Conservation (phyloP, 2,888 invertebrate species). For the Drosophila histrio region DNA sequence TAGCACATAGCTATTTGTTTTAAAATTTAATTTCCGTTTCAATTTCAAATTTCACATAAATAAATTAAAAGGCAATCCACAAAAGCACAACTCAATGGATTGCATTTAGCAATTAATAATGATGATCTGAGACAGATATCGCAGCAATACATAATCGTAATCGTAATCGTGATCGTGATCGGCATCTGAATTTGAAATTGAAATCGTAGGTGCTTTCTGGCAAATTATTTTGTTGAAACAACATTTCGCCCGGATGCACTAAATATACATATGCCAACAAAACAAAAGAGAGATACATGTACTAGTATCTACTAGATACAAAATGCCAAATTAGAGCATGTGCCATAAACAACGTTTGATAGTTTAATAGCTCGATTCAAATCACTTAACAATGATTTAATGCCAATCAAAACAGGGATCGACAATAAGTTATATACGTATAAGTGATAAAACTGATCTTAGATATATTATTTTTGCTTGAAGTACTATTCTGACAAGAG, state of each 20-base stretch:
- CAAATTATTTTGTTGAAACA: constrained; percentile 59
- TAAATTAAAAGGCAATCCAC: constrained; percentile 69
- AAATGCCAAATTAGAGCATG: constrained; percentile 42
- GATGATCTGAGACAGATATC: constrained; percentile 54
- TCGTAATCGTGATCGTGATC: constrained; percentile 22
- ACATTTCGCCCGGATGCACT: constrained; percentile 70
- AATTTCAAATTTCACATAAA: constrained; percentile 79
- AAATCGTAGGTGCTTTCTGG: constrained; percentile 29
- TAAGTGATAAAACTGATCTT: too few species aligned
- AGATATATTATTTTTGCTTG: too few species aligned
- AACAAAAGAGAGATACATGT: constrained; percentile 43
- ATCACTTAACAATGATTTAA: constrained; percentile 33
- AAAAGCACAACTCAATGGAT: constrained; percentile 26
- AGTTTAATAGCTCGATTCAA: constrained; percentile 46
- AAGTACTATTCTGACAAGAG: too few species aligned
- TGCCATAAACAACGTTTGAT: constrained; percentile 64
- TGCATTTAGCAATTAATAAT: constrained; percentile 61
- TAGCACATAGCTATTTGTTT: constrained; percentile 69
- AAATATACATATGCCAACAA: constrained; percentile 71
- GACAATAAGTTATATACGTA: too few species aligned
- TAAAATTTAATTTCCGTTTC: constrained; percentile 83
- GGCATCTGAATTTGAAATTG: constrained; percentile 3
- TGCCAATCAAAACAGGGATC: too few species aligned
- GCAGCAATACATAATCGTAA: constrained; percentile 47
- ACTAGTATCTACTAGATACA: constrained; percentile 19